Evolutionary conservation across 2,888 invertebrate genomes (phyloP).

Genomic region (Bembecia ichneumoniformis): DNA sequence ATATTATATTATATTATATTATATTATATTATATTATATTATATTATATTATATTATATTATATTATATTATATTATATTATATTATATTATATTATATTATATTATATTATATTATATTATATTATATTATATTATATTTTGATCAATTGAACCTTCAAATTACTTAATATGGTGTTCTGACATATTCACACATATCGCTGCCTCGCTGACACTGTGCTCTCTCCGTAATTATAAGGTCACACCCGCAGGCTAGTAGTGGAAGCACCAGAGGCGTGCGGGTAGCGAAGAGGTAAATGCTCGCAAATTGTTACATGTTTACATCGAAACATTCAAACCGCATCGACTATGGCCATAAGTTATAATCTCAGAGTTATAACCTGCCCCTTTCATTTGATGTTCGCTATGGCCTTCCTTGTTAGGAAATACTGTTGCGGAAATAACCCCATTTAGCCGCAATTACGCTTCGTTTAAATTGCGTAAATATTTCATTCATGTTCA

Average conservation of each 20-base stretch:
- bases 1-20: too few relatives aligned
- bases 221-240: conserved; percentile 6
- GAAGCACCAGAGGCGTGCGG: conserved; percentile 3
- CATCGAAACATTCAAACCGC: conserved; percentile 11
- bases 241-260: conserved; percentile 4
- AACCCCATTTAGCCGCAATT: too few relatives aligned
- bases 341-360: conserved; percentile 3
- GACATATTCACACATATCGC: neutral
- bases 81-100: too few relatives aligned
- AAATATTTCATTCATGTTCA: too few relatives aligned
- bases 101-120: too few relatives aligned
- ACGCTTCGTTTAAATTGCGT: too few relatives aligned
- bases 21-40: too few relatives aligned
- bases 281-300: conserved; percentile 15
- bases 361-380: neutral
- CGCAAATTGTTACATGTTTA: conserved; percentile 20
- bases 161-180: too few relatives aligned
- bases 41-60: too few relatives aligned
- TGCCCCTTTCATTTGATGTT: neutral
- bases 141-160: too few relatives aligned
- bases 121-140: too few relatives aligned
- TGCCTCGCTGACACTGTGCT: neutral
- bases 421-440: neutral
- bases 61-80: too few relatives aligned
- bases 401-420: neutral